Conservation (phyloP, 2,113 vertebrate genomes). For the Crypturellus undulatus region DNA sequence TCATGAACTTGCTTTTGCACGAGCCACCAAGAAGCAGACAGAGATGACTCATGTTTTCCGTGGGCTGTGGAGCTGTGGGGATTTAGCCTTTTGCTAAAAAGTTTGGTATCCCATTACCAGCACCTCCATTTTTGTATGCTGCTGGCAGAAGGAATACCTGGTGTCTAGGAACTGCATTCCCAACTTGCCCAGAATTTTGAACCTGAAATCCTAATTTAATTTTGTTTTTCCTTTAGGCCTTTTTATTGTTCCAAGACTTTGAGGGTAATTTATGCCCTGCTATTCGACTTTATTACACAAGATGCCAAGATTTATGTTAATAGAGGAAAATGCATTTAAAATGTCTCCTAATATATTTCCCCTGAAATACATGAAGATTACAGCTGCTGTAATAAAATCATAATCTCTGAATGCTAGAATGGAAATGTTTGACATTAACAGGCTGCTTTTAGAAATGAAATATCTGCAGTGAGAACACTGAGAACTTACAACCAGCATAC, state of each 20-base stretch:
- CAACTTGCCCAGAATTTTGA: neutral
- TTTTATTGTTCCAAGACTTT: constrained; percentile 8
- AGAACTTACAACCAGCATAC: neutral
- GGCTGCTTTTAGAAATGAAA: constrained; percentile 63
- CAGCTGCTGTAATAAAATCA: constrained; percentile 58
- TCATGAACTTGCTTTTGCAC: neutral
- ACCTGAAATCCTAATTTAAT: neutral
- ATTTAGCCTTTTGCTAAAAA: neutral
- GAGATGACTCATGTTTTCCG: neutral
- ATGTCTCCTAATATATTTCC: constrained; percentile 54
- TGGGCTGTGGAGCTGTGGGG: neutral
- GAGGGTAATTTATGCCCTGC: constrained; percentile 28
- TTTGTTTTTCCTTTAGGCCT: neutral
- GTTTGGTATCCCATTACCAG: neutral
- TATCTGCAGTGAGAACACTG: neutral
- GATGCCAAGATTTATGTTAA: constrained; percentile 51
- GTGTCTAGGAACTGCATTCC: neutral
- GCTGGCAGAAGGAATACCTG: neutral
- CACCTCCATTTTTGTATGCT: neutral
- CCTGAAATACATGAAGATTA: constrained; percentile 44
- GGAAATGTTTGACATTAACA: constrained; percentile 67
- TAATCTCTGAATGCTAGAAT: constrained; percentile 54
- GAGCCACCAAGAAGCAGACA: constrained; percentile 5
- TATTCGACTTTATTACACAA: constrained; percentile 20
- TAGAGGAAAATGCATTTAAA: constrained; percentile 55